Evolutionary conservation across 2,888 invertebrate species (phyloP).

Genomic region (Danaus chrysippus): DNA sequence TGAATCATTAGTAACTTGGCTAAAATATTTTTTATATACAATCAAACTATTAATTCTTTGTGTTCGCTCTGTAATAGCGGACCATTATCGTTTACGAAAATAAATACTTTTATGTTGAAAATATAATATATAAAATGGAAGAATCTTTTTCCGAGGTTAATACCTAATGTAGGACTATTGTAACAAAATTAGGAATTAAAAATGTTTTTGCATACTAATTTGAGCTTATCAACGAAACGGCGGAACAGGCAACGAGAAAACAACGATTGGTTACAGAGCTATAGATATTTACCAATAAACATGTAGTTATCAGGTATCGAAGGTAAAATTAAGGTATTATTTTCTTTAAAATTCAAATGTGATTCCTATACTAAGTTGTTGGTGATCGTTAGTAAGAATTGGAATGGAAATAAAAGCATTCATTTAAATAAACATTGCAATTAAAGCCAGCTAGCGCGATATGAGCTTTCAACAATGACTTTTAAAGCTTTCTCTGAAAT

Average conservation of each 20-base stretch:
- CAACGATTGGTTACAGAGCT: too few species aligned
- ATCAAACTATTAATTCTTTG: neutral
- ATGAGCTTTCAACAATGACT: constrained; percentile 4
- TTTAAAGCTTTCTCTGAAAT: constrained; percentile 6
- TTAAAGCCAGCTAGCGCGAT: constrained; percentile 7
- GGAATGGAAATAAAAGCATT: constrained; percentile 7
- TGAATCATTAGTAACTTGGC: constrained; percentile 2
- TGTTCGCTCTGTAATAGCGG: neutral
- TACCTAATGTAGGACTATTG: too few species aligned
- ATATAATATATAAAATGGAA: too few species aligned
- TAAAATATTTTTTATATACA: neutral
- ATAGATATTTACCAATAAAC: too few species aligned
- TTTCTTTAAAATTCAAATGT: neutral
- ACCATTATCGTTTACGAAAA: neutral
- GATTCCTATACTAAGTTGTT: constrained; percentile 1
- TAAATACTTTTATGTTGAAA: too few species aligned
- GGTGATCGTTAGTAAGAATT: constrained; percentile 5
- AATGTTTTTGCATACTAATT: too few species aligned
- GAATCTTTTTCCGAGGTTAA: too few species aligned
- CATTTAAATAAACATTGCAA: constrained; percentile 7
- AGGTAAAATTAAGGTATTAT: neutral
- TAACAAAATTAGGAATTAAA: too few species aligned
- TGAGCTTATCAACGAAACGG: too few species aligned
- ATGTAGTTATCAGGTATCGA: neutral
- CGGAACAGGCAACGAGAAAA: too few species aligned